Evolutionary conservation across 2,113 vertebrate species (phyloP), one percentile per base, ranked within the genome.

Genomic region (Bagarius yarrelli): DNA sequence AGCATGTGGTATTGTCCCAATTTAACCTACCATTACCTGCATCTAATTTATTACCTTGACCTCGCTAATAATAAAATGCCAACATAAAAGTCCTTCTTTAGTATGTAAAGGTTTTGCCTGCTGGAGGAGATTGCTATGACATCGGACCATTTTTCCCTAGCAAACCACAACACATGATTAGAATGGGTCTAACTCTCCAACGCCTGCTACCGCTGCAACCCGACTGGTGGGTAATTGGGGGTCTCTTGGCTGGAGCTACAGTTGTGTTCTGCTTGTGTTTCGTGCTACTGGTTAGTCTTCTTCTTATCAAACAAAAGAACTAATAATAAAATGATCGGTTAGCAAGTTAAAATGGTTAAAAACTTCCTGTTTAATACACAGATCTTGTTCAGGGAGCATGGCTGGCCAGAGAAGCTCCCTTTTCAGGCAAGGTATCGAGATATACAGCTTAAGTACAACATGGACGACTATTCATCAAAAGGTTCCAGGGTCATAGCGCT

Each of bases 71-170:
- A n/a, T 59, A 36, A 64, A 2, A 34, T 64, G 59, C 14, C 36
- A 64, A 30, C n/a, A 21, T 18, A 52, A 52, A 40, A 8, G 2
- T 47, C 25, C n/a, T 81, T n/a, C 57, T 83, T 34, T 60, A 98
- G 95, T 96, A 95, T 52, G 6, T 97, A 14, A 86, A 90, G 23
- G 94, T 94, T 66, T 92, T 98, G 91, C 94, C 94, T 0, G 78
- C 59, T 0, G 95, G 94, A 0, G 96, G 90, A 11, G 94, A 87
- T 71, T 97, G 96, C 78, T 96, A 95, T 0, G 92, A 94, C 23
- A 87, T 93, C 0, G 94, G 95, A 0, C 93, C 95, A 0, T 97
- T 97, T 86, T 94, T 95, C 55, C 89, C 94, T 83, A 89, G 93
- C 0, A 86, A 78, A 0, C 94, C 95, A 18, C 90, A 91, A 74